Evolutionary conservation across 2,797 vertebrate genomes (phyloP), one percentile per base, ranked within the genome.

Genomic region (Fringilla coelebs): DNA sequence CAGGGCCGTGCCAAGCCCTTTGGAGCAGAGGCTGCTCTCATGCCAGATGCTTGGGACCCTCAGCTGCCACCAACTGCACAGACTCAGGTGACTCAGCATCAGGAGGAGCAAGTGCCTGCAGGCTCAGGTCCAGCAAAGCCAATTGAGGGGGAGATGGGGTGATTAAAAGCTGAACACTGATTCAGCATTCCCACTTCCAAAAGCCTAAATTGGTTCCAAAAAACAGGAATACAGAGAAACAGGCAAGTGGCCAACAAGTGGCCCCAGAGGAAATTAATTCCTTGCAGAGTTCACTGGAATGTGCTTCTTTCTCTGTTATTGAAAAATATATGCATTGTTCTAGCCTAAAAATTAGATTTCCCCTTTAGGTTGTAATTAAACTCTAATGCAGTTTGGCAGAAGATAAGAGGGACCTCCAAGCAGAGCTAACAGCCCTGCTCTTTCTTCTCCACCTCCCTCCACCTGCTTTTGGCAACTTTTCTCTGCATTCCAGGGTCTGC

Each of bases 361-460:
- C 58, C 58, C 34, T 88, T 93, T 90, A 71, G 45, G 41, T 93
- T 84, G 91, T 71, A 91, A 93, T 54, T 90, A 92, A 95, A 88
- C 29, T 32, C 31, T 88, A 88, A 68, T 82, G 40, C 78, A 85
- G 91, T 71, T 75, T 82, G 88, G 71, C 46, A 70, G 68, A 70
- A 89, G 78, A 63, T 66, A 76, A 61, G 73, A 78, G 67, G 17
- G 24, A 52, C 36, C 55, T 90, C 41, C 74, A 51, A 92, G 57
- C 45, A 89, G 60, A 67, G n/a, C 66, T 65, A 43, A 41, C 20
- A 70, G 78, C 43, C 46, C 24, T 26, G 46, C 20, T 92, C 18
- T 15, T 45, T 66, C 13, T 57, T 51, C 38, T 77, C 46, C 77
- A 34, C 32, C 43, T 75, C 32, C 29, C 18, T 63, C 14, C 74